Percentiles rank a stretch among this genome's conserved stretches.
phyloP scores from a whole-genome alignment of 2,797 vertebrate species.

The Malacoctenus gilli region DNA sequence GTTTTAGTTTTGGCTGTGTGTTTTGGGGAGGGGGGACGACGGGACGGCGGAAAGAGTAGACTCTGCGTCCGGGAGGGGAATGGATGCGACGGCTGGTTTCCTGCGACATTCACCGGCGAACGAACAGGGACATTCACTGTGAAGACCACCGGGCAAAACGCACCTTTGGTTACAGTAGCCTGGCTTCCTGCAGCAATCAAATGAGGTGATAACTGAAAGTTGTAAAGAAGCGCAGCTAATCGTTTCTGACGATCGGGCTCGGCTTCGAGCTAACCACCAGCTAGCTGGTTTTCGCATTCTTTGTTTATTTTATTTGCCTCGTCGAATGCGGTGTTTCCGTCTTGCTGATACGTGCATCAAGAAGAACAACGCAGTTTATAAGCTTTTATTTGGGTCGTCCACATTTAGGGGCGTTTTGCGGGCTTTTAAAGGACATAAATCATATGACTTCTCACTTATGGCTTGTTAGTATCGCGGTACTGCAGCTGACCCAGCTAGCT shows the following conservation, averaged over 20 bases:
- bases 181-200: no score
- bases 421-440: slow-evolving; percentile 53
- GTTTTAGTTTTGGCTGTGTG: background rate
- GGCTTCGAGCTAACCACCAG: slow-evolving; percentile 55
- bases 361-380: background rate
- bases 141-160: slow-evolving; percentile 24
- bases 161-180: no score
- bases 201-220: no score
- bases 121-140: slow-evolving; percentile 21
- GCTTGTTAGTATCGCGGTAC: slow-evolving; percentile 64
- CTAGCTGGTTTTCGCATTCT: slow-evolving; percentile 40
- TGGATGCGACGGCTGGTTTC: slow-evolving; percentile 71
- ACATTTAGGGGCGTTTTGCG: background rate
- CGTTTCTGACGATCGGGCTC: slow-evolving; percentile 30
- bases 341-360: no score
- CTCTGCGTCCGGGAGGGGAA: slow-evolving; percentile 57
- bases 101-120: slow-evolving; percentile 71
- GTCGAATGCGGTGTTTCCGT: no score
- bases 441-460: slow-evolving; percentile 66
- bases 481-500: slow-evolving; percentile 60
- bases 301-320: slow-evolving; percentile 39
- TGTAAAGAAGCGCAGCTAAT: slow-evolving; percentile 40
- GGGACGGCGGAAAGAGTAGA: no score
- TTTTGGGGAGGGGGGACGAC: background rate
- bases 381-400: no score